Conservation (phyloP, 2,113 vertebrate genomes). For the Zeus faber region DNA sequence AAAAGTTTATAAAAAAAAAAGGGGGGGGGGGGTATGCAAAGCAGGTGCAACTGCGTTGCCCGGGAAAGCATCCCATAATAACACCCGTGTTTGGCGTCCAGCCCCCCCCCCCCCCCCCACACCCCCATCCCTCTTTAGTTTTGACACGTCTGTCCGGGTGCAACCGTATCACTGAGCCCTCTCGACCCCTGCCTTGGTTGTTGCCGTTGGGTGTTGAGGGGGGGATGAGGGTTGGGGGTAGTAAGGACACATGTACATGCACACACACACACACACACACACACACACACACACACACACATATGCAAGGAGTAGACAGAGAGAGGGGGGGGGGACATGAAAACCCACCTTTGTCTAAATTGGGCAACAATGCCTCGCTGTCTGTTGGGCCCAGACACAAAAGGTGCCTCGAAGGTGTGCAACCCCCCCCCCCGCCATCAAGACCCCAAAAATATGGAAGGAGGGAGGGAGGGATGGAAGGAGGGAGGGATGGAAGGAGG, state of each 20-base stretch:
- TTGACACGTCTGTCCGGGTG: not conserved
- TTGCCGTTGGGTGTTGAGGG: slow-evolving; percentile 16
- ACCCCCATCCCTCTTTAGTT: not conserved
- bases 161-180: slow-evolving; percentile 29
- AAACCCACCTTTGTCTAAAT: slow-evolving; percentile 66
- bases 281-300: slow-evolving; percentile 31
- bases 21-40: not conserved
- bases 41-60: not conserved
- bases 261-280: slow-evolving; percentile 15
- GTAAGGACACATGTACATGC: not conserved
- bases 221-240: not conserved
- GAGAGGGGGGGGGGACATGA: slow-evolving; percentile 43
- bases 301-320: too few species aligned
- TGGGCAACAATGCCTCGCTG: slow-evolving; percentile 62
- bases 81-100: not conserved
- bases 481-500: not conserved
- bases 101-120: not conserved
- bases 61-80: slow-evolving; percentile 31
- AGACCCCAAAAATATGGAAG: not conserved
- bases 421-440: slow-evolving; percentile 14
- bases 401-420: slow-evolving; percentile 55
- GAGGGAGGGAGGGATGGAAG: not conserved
- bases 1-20: not conserved
- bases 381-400: slow-evolving; percentile 60
- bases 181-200: too few species aligned